phyloP scores from a whole-genome alignment of 2,113 vertebrate genomes.

The Miniopterus natalensis region DNA sequence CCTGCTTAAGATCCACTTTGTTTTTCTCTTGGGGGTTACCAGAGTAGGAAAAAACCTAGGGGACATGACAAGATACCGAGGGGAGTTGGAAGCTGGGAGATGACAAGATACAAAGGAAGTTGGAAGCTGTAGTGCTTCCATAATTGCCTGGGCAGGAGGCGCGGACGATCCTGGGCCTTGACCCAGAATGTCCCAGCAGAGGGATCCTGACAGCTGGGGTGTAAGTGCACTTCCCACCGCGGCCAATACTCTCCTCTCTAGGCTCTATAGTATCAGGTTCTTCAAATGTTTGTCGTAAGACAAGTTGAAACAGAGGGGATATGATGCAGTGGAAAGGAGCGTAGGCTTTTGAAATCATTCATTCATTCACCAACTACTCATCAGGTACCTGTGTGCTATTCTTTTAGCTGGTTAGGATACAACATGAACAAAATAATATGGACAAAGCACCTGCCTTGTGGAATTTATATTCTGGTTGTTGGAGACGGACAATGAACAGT shows the following conservation, averaged over 20 bases:
- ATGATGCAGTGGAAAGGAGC: neutral
- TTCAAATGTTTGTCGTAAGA: neutral
- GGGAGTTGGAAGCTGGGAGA: neutral
- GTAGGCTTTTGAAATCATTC: neutral
- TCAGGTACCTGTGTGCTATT: too few species aligned
- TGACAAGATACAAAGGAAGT: neutral
- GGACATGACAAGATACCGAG: neutral
- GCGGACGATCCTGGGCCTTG: neutral
- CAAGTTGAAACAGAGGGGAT: neutral
- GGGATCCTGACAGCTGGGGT: neutral
- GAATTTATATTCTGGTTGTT: neutral
- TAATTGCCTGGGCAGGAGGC: neutral
- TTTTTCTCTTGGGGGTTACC: slow-evolving; percentile 22
- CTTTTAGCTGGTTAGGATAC: neutral
- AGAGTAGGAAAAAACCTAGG: neutral
- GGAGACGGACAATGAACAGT: neutral
- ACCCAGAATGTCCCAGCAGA: neutral
- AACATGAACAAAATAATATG: neutral
- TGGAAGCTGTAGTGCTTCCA: neutral
- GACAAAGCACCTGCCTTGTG: neutral
- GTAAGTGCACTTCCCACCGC: too few species aligned
- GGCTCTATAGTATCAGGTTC: neutral
- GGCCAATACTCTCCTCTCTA: neutral
- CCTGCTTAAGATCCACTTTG: slow-evolving; percentile 19
- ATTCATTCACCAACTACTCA: neutral